Evolutionary conservation across 2,113 vertebrate species (phyloP).

Genomic region (Alosa alosa): DNA sequence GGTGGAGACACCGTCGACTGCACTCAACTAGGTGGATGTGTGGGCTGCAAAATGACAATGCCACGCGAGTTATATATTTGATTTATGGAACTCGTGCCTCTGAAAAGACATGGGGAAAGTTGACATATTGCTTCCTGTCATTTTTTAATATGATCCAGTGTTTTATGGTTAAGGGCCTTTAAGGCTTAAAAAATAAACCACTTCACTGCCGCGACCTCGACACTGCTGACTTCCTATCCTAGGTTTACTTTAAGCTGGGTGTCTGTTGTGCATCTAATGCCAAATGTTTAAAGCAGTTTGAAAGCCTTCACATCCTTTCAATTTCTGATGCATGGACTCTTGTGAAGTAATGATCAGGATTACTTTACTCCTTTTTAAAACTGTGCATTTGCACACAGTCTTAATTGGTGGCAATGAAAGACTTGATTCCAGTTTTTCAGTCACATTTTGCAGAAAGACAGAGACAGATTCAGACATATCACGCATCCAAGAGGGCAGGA

Average conservation of each 20-base stretch:
- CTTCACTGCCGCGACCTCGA: neutral
- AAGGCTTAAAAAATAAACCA: neutral
- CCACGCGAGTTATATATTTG: neutral
- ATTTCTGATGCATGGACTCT: neutral
- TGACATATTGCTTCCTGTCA: too few relatives aligned
- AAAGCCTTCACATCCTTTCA: neutral
- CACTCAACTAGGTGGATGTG: neutral
- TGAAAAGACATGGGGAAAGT: too few relatives aligned
- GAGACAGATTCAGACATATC: neutral
- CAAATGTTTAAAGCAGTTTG: neutral
- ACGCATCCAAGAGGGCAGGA: neutral
- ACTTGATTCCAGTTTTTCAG: neutral
- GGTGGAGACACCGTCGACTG: neutral
- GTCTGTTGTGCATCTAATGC: neutral
- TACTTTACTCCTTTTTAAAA: neutral
- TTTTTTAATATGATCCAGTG: neutral
- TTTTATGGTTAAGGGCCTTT: neutral
- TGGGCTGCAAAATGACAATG: neutral
- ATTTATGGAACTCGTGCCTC: neutral
- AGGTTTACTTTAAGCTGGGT: neutral
- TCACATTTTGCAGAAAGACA: neutral
- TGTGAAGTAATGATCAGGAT: neutral
- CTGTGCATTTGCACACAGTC: neutral
- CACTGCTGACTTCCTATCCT: neutral
- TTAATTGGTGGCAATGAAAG: neutral